Conservation (phyloP, 2,888 invertebrate species). For the Sinodicranocentrus sp. region DNA sequence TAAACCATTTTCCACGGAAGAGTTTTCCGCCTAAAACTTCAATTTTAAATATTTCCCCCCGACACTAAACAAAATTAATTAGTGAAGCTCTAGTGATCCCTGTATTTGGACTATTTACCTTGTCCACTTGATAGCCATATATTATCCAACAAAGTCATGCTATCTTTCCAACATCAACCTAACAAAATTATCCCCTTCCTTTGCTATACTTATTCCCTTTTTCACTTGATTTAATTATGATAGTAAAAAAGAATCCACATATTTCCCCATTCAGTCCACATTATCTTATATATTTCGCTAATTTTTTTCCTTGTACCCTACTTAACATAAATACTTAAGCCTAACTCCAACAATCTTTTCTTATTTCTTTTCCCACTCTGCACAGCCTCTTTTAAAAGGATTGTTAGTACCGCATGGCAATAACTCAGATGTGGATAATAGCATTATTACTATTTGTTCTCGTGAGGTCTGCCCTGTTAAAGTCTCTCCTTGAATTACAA, state of each 20-base stretch:
- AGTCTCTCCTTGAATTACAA: constrained; percentile 21
- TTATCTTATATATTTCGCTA: neutral
- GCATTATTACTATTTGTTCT: constrained; percentile 26
- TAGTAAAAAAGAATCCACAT: constrained; percentile 4
- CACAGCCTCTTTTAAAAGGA: neutral
- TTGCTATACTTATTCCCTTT: neutral
- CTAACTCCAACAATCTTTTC: neutral
- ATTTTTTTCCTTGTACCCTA: neutral
- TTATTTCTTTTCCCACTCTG: neutral
- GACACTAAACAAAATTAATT: no score
- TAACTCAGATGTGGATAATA: neutral
- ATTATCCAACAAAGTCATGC: no score
- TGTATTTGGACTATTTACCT: no score
- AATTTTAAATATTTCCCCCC: no score
- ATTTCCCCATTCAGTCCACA: no score
- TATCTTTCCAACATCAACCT: no score
- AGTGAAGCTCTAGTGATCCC: no score
- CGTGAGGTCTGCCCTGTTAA: constrained; percentile 25
- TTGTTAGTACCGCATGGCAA: neutral
- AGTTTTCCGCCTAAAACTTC: no score
- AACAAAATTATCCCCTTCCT: no score
- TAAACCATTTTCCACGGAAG: no score
- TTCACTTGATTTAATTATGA: neutral
- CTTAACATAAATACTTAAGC: neutral
- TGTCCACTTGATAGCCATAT: no score